phyloP scores from a whole-genome alignment of 2,888 invertebrate species.

The Seira musarum region DNA sequence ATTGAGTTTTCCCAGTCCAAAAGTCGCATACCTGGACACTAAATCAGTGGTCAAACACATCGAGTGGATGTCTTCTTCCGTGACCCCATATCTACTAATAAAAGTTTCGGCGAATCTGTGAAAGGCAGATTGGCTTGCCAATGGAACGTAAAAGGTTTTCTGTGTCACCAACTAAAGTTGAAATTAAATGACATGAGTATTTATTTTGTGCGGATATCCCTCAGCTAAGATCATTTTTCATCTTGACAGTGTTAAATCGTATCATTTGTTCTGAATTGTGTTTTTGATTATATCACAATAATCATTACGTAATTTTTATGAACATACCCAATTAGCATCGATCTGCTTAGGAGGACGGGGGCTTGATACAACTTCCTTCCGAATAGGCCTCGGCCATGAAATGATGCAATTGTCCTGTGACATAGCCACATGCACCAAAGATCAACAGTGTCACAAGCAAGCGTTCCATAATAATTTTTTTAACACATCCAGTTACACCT shows the following conservation, averaged over 20 bases:
- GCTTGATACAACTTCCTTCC: constrained; percentile 41
- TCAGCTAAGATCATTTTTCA: no score
- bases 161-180: constrained; percentile 33
- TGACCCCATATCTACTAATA: constrained; percentile 30
- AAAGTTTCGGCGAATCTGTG: constrained; percentile 39
- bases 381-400: constrained; percentile 38
- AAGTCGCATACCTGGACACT: constrained; percentile 25
- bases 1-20: no score
- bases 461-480: constrained; percentile 23
- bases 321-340: constrained; percentile 44
- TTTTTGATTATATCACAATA: no score
- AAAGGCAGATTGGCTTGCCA: constrained; percentile 37
- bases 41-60: constrained; percentile 43
- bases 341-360: constrained; percentile 42
- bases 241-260: no score
- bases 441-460: constrained; percentile 20
- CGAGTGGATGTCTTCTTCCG: constrained; percentile 37
- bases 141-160: constrained; percentile 40
- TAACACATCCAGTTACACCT: no score
- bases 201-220: not conserved
- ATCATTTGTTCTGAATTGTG: no score
- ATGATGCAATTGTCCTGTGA: constrained; percentile 17
- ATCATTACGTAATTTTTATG: no score
- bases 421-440: constrained; percentile 29
- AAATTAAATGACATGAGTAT: not conserved